A percentile compares a stretch with the other conserved stretches of the same genome.
phyloP scores from a whole-genome alignment of 2,888 invertebrate species.

The Ommatoiulus sabulosus region DNA sequence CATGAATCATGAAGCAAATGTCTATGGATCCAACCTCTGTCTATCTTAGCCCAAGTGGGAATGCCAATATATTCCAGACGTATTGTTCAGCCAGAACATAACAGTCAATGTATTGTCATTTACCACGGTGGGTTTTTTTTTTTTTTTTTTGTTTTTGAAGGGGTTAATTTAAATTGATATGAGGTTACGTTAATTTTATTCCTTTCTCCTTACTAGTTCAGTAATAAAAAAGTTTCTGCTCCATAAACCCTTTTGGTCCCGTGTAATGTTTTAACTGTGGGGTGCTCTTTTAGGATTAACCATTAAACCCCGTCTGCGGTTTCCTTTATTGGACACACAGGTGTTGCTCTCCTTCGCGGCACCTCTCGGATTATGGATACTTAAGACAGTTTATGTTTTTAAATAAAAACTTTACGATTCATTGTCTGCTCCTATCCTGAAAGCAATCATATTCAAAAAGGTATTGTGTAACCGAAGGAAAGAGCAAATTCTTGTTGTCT shows the following conservation, averaged over 20 bases:
- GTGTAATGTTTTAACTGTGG: slow-evolving; percentile 33
- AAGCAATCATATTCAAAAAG: slow-evolving; percentile 35
- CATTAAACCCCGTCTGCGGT: slow-evolving; percentile 5
- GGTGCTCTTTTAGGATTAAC: slow-evolving; percentile 43
- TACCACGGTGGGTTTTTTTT: neutral
- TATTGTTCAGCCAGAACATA: neutral
- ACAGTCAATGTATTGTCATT: neutral
- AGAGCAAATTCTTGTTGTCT: slow-evolving; percentile 13
- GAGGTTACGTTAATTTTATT: slow-evolving; percentile 18
- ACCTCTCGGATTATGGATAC: slow-evolving; percentile 33
- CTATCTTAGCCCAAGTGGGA: too few species aligned
- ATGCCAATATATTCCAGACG: neutral
- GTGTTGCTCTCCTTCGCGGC: neutral
- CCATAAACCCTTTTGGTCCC: slow-evolving; percentile 29
- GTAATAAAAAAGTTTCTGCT: slow-evolving; percentile 11
- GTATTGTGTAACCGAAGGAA: slow-evolving; percentile 24
- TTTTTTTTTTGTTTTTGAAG: neutral
- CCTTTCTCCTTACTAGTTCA: neutral
- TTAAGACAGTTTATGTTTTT: slow-evolving; percentile 36
- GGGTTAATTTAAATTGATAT: slow-evolving; percentile 22
- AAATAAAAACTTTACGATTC: slow-evolving; percentile 43
- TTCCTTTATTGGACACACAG: slow-evolving; percentile 40
- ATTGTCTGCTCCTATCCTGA: slow-evolving; percentile 32
- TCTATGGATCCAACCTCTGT: too few species aligned
- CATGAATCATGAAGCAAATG: too few species aligned